Evolutionary conservation across 2,888 invertebrate genomes (phyloP).

Genomic region (Neoscelio sp.): DNA sequence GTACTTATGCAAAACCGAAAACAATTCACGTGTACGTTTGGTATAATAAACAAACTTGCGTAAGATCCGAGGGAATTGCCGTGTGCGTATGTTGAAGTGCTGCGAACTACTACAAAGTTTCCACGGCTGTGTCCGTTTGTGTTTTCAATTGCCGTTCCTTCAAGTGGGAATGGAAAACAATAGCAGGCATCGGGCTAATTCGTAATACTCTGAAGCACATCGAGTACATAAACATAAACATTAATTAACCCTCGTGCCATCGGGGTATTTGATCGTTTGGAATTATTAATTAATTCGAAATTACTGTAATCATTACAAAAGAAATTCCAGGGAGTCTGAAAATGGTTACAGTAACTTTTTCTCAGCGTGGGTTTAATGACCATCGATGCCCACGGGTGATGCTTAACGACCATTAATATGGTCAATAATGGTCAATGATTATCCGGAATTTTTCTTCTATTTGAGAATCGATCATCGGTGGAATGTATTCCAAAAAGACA

Average conservation of each 20-base stretch:
- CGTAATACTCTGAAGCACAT: conserved; percentile 16
- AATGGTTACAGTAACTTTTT: too few relatives aligned
- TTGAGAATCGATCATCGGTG: too few relatives aligned
- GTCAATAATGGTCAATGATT: too few relatives aligned
- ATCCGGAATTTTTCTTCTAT: too few relatives aligned
- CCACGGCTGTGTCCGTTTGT: conserved; percentile 48
- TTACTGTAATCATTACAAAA: too few relatives aligned
- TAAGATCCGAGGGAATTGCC: conserved; percentile 52
- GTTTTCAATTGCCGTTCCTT: conserved; percentile 61
- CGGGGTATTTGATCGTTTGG: too few relatives aligned
- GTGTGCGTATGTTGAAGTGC: conserved; percentile 19
- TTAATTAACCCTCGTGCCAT: conserved; percentile 36
- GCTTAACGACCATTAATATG: too few relatives aligned
- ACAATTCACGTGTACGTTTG: conserved; percentile 37
- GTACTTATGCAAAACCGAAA: conserved; percentile 47
- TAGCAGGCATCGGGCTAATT: conserved; percentile 36
- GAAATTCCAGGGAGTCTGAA: too few relatives aligned
- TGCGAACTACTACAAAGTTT: conserved; percentile 31
- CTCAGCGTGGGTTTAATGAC: too few relatives aligned
- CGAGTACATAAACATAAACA: conserved; percentile 50
- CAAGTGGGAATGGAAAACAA: conserved; percentile 57
- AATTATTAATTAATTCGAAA: too few relatives aligned
- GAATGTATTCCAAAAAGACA: too few relatives aligned
- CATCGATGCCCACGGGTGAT: too few relatives aligned
- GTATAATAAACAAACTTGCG: conserved; percentile 38